Conservation (phyloP, 53 echinoderm and acorn worm genomes). For the Echinometra lucunter region DNA sequence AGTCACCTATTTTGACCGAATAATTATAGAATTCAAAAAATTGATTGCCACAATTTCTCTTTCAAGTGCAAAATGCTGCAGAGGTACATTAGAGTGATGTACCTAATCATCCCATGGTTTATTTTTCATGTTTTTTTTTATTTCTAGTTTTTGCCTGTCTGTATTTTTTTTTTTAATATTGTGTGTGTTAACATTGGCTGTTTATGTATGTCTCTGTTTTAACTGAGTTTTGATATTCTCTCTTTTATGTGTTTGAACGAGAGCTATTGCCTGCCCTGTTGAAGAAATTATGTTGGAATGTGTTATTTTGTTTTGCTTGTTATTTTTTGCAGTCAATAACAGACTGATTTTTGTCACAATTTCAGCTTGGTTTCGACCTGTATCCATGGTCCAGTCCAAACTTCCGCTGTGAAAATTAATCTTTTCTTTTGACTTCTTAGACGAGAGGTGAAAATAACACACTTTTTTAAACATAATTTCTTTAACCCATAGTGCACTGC, state of each 20-base stretch:
- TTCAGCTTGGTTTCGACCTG: background rate
- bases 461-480: background rate
- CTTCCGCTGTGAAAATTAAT: constrained; percentile 36
- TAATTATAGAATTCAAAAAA: background rate
- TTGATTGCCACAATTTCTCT: constrained; percentile 35
- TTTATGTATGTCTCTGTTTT: constrained; percentile 49
- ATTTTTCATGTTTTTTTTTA: background rate
- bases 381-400: background rate
- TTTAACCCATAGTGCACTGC: background rate
- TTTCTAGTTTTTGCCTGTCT: background rate
- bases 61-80: constrained; percentile 69
- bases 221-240: constrained; percentile 33
- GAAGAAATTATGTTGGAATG: background rate
- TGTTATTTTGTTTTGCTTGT: background rate
- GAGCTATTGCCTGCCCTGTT: constrained; percentile 54
- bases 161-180: constrained; percentile 36
- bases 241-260: constrained; percentile 38
- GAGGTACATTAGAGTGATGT: constrained; percentile 13
- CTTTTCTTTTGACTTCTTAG: background rate
- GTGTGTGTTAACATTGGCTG: constrained; percentile 62
- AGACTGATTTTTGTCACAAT: constrained; percentile 33
- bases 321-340: background rate
- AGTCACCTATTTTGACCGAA: background rate
- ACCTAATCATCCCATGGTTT: background rate
- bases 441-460: background rate